Evolutionary conservation across 1,140 invertebrate genomes (phyloP), one percentile per base, ranked within the genome.

Genomic region (Lucilia cuprina): DNA sequence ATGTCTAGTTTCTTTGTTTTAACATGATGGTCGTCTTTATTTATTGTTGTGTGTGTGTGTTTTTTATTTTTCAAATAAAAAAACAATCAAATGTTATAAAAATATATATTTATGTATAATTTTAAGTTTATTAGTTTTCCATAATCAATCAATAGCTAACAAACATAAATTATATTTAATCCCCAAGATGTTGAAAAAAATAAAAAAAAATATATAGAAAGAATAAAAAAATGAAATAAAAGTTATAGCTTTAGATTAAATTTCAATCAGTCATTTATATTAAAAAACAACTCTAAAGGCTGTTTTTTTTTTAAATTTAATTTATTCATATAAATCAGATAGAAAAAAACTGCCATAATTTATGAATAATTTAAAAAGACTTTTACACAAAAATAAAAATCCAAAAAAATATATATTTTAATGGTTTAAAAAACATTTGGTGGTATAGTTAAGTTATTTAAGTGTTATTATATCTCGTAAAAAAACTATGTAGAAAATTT

Each of bases 81-180:
- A 60, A 60, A 60, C 50, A 60, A n/a, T 60, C 4, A n/a, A n/a
- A 17, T 60, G n/a, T 60, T 60, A 17, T 7, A 60, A 70, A 70
- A 70, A 70, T 9, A 70, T 65, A 10, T 10, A 70, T 70, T 70
- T 70, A 70, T 70, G 65, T 70, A 70, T 70, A 25, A 65, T 65
- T 65, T 19, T 17, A 65, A 9, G 14, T 65, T 19, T 17, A 65
- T 17, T 65, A 65, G 14, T 10, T 21, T 70, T 70, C 65, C n/a
- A 70, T 21, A 70, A 70, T 70, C 65, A 70, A 70, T 70, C 65
- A 70, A 70, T 70, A 70, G 10, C 10, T 21, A n/a, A 21, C 65
- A 21, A n/a, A 70, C 65, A 70, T 70, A 70, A 70, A 70, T 70
- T 70, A 70, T 70, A 21, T 70, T 70, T 70, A 70, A 70, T 70